Base-by-base conservation (phyloP, 2,797 vertebrate genomes). In the Echiichthys vipera region DNA sequence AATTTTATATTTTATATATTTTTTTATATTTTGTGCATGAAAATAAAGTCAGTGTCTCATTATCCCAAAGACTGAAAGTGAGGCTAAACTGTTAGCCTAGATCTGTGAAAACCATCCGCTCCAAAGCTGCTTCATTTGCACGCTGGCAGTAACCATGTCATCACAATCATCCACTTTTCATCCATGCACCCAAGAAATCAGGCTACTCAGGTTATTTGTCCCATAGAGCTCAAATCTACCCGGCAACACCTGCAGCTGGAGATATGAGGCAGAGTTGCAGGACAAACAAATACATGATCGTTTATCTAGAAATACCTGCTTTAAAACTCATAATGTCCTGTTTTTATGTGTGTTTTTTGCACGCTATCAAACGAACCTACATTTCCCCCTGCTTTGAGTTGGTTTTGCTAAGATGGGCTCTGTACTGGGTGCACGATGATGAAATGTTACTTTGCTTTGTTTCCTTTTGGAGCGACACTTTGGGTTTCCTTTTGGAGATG, bases 21-120 rank as follows among this genome's bases (percentile, higher is more conserved):
- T n/a, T n/a, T n/a, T n/a, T n/a, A n/a, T n/a, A n/a, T n/a, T n/a
- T n/a, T n/a, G n/a, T n/a, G n/a, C n/a, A n/a, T n/a, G n/a, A n/a
- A n/a, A n/a, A n/a, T n/a, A n/a, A n/a, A n/a, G 14, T 36, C 30
- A 13, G 5, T 1, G 27, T 12, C 24, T 36, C 25, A 3, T 71
- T 55, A 47, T 47, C 42, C 27, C 17, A 34, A 54, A 66, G 40
- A 71, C 53, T 56, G 37, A 24, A 55, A 75, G 65, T 40, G 9
- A 11, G 14, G 57, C 65, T 40, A 22, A 62, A 32, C 63, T 7
- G 29, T 54, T 53, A 15, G 51, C 51, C 10, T 17, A 1, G 22
- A 10, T 24, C 12, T 47, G 30, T 5, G 39, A 30, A n/a, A n/a
- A n/a, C n/a, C n/a, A n/a, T n/a, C n/a, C n/a, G n/a, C n/a, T n/a